phyloP scores from a whole-genome alignment of 2,888 invertebrate species.

The Oscheius onirici region DNA sequence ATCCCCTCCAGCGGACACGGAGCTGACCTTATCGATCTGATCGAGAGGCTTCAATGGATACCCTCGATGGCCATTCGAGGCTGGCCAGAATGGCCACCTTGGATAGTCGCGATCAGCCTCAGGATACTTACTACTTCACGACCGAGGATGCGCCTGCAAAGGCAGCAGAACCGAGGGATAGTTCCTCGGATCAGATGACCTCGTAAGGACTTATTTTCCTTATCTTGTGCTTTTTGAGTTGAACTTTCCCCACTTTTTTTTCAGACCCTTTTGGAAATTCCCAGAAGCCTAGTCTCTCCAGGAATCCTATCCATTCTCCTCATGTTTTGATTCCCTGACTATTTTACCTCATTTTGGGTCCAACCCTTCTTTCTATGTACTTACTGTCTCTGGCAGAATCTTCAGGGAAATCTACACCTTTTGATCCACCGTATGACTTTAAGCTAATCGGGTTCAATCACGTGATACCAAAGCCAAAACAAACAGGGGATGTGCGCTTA shows the following conservation, averaged over 20 bases:
- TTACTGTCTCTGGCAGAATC: too few relatives aligned
- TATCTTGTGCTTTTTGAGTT: not conserved
- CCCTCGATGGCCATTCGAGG: slow-evolving; percentile 43
- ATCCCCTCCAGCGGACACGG: slow-evolving; percentile 17
- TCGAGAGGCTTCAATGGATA: slow-evolving; percentile 37
- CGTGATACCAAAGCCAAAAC: not conserved
- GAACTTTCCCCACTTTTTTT: not conserved
- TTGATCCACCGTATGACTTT: too few relatives aligned
- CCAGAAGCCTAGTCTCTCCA: too few relatives aligned
- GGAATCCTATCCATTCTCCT: too few relatives aligned
- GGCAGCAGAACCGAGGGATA: slow-evolving; percentile 13
- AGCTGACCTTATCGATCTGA: slow-evolving; percentile 25
- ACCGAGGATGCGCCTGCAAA: slow-evolving; percentile 21
- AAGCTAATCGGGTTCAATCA: too few relatives aligned
- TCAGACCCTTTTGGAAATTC: too few relatives aligned
- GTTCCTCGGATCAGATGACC: slow-evolving; percentile 9
- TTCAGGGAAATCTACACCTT: too few relatives aligned
- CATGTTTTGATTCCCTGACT: too few relatives aligned
- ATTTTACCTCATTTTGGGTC: too few relatives aligned
- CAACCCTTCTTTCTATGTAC: too few relatives aligned
- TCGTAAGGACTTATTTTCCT: slow-evolving; percentile 18
- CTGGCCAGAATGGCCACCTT: slow-evolving; percentile 42
- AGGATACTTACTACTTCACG: slow-evolving; percentile 37
- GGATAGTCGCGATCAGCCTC: slow-evolving; percentile 36
- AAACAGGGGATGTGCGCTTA: too few relatives aligned